Percentiles rank a stretch among this genome's conserved stretches.
Conservation (phyloP, 2,797 vertebrate genomes). For the Ctenopoma kingsleyae region DNA sequence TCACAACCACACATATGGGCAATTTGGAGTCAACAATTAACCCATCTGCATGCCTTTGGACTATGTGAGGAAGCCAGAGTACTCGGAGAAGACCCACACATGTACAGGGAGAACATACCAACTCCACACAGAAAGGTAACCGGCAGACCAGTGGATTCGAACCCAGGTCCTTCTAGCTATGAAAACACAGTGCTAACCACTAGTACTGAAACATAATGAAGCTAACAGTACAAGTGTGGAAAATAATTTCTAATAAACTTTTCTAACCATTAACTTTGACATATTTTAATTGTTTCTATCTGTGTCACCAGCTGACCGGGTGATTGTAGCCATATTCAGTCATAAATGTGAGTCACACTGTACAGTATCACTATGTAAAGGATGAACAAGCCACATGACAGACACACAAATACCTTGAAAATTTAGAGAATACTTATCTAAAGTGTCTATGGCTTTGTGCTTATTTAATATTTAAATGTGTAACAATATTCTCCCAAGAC, state of each 20-base stretch:
- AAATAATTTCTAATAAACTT: background rate
- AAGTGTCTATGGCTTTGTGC: slow-evolving; percentile 2
- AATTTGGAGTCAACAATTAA: no score
- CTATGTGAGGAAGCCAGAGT: no score
- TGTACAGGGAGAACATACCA: no score
- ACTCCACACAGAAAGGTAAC: no score
- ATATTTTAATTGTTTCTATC: background rate
- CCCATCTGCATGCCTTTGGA: no score
- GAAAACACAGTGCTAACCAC: no score
- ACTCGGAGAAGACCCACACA: no score
- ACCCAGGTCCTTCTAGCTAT: no score
- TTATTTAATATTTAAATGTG: slow-evolving; percentile 48
- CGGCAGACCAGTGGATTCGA: no score
- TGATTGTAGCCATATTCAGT: slow-evolving; percentile 3
- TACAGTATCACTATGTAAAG: background rate
- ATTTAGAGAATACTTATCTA: background rate
- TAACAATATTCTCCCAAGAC: slow-evolving; percentile 24
- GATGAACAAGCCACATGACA: slow-evolving; percentile 5
- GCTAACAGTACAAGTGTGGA: background rate
- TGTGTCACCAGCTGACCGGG: slow-evolving; percentile 3
- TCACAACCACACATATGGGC: no score
- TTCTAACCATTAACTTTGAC: no score
- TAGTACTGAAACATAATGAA: no score
- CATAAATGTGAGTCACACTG: slow-evolving; percentile 1
- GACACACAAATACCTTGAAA: background rate